A percentile compares a stretch with the other conserved stretches of the same genome.
Evolutionary conservation across 2,888 invertebrate species (phyloP).

Genomic region (Ophonus ardosiacus): DNA sequence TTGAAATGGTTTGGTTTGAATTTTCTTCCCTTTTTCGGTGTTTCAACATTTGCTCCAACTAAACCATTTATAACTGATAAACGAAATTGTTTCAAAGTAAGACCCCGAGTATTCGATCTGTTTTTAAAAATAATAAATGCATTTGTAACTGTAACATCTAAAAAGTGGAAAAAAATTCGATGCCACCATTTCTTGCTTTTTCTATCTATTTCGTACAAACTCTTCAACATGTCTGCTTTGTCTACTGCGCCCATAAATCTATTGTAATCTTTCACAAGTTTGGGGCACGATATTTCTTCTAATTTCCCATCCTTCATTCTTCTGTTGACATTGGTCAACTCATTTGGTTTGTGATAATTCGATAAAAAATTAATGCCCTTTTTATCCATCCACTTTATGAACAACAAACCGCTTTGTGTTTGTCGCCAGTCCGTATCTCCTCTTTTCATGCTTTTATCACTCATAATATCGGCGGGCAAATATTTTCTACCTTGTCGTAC

Average conservation of each 20-base stretch:
- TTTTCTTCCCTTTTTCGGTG: too few species aligned
- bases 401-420: slow-evolving; percentile 35
- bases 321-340: slow-evolving; percentile 33
- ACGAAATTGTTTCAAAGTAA: too few species aligned
- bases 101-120: too few species aligned
- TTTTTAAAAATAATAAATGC: too few species aligned
- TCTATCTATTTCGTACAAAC: too few species aligned
- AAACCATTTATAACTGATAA: too few species aligned
- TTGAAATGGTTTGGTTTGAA: too few species aligned
- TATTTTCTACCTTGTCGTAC: slow-evolving; percentile 10
- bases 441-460: slow-evolving; percentile 64
- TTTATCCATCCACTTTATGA: slow-evolving; percentile 64
- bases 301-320: slow-evolving; percentile 49
- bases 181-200: too few species aligned
- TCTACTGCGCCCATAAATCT: slow-evolving; percentile 61
- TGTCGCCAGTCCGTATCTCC: slow-evolving; percentile 51
- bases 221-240: too few species aligned
- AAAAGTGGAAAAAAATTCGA: too few species aligned
- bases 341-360: slow-evolving; percentile 62
- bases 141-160: too few species aligned
- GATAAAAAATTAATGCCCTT: slow-evolving; percentile 57
- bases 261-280: slow-evolving; percentile 62
- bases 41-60: too few species aligned
- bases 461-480: slow-evolving; percentile 51
- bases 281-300: slow-evolving; percentile 44